These are phyloP conservation scores for Anastrepha obliqua DNA, from an alignment of 1,140 invertebrate species.

Conservation along the genomic window DNA sequence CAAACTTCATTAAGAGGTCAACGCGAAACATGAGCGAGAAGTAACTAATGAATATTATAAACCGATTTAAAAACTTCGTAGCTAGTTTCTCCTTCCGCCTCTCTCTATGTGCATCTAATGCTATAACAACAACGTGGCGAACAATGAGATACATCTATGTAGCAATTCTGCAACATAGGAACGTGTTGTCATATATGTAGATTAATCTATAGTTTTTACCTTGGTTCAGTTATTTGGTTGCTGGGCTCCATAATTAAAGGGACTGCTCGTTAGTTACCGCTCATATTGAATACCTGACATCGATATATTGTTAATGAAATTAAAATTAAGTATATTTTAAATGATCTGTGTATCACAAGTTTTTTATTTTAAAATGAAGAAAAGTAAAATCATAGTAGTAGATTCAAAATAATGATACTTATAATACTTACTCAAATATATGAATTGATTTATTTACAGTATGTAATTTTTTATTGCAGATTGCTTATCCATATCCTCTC, in stretches of 20 bases:
- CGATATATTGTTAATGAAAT: too few relatives aligned
- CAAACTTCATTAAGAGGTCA: background rate
- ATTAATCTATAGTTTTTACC: too few relatives aligned
- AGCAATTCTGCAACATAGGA: background rate
- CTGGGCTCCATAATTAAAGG: too few relatives aligned
- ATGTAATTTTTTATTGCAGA: background rate
- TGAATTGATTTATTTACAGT: background rate
- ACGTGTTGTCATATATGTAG: too few relatives aligned
- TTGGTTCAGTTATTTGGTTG: too few relatives aligned
- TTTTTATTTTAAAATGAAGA: too few relatives aligned
- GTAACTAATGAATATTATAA: slow-evolving; percentile 1
- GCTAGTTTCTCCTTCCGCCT: background rate
- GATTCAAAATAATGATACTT: too few relatives aligned
- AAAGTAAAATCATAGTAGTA: too few relatives aligned
- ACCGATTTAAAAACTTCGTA: background rate
- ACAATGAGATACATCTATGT: background rate
- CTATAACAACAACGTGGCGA: slow-evolving; percentile 26
- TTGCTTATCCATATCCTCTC: slow-evolving; percentile 35
- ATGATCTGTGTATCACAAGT: too few relatives aligned
- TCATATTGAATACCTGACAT: too few relatives aligned
- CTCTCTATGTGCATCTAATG: background rate
- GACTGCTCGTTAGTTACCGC: too few relatives aligned
- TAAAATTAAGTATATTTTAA: too few relatives aligned
- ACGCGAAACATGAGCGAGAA: background rate
- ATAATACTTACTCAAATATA: background rate